Evolutionary conservation across 1,140 invertebrate species (phyloP), one percentile per base, ranked within the genome.

Genomic region (Meloidogyne hapla): DNA sequence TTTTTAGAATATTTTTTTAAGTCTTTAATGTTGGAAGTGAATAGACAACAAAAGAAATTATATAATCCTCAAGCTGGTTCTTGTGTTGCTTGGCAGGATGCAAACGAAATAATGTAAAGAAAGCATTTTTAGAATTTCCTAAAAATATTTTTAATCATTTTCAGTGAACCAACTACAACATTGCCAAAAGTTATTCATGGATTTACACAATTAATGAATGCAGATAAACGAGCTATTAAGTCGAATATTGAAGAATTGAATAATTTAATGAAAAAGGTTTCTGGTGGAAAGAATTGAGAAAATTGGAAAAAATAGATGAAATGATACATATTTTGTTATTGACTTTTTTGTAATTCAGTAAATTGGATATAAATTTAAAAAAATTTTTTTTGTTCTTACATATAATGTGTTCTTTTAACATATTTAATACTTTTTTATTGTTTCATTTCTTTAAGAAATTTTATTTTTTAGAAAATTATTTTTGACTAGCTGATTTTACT

Each of bases 171-270:
- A 28, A 74, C 64, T 5, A 26, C 28, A 25, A 65, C 62, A 15
- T 45, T 74, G 13, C 64, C 71, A 8, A 61, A 73, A 12, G 18
- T 73, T 1, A 13, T 73, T 13, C 9, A 18, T 38, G 71, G 56
- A 12, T 73, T 63, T 64, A 73, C 71, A 13, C 56, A 73, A 25
- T 21, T 73, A 21, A 73, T 73, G 71, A 73, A 73, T 64, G 71
- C 71, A 38, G 71, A 73, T 40, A 73, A 73, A 64, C 71, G 64
- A 21, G 65, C 40, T 67, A 42, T 67, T 67, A 56, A 56, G n/a
- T 56, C 48, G 18, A 56, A 56, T 56, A 56, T 56, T 6, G 48
- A 56, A n/a, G 48, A 56, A n/a, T n/a, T 56, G 18, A 56, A 56
- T 56, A 56, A 56, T 56, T 56, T 56, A 56, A 56, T 56, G 48